Evolutionary conservation across 1,140 invertebrate species (phyloP), one percentile per base, ranked within the genome.

Genomic region (Phthorimaea operculella): DNA sequence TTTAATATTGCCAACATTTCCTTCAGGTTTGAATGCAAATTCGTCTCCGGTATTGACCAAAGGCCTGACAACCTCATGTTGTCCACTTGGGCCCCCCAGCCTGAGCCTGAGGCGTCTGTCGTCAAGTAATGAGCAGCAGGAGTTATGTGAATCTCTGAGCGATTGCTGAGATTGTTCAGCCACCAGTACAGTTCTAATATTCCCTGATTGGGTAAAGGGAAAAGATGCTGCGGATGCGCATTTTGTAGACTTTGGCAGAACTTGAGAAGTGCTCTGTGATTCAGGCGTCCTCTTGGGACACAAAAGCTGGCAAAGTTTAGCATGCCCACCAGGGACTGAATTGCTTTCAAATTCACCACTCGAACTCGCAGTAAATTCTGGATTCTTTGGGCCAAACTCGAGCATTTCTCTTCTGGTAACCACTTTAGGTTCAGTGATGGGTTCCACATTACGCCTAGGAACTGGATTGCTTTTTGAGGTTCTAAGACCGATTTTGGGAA

Each of bases 221-320:
- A 10, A 39, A n/a, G 18, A 28, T 28, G 21, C 11, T 7, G 48
- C 1, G 8, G 12, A 4, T 50, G 48, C 10, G 8, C 18, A 18
- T 53, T 16, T 9, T 11, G 45, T 3, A 54, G 53, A 12, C 16
- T 36, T 9, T 48, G 45, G 8, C 21, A 55, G 21, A 21, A 39
- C 1, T 18, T 49, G 17, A 53, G 50, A 1, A 70, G 53, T 0
- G 33, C 45, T 17, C 62, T 16, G 28, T 47, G 45, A 17, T 60
- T 60, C 18, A 63, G 51, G 0, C 62, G 65, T 87, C 87, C 33
- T 86, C 85, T 52, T 85, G 64, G 66, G 87, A 88, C 58, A 74
- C 88, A 56, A 85, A 85, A 56, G 87, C 87, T 57, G 76, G 84
- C 82, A 58, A 80, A 83, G 1, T 87, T 79, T 5, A 62, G 5